Conservation (phyloP, 2,113 vertebrate genomes). For the Pagrus major region DNA sequence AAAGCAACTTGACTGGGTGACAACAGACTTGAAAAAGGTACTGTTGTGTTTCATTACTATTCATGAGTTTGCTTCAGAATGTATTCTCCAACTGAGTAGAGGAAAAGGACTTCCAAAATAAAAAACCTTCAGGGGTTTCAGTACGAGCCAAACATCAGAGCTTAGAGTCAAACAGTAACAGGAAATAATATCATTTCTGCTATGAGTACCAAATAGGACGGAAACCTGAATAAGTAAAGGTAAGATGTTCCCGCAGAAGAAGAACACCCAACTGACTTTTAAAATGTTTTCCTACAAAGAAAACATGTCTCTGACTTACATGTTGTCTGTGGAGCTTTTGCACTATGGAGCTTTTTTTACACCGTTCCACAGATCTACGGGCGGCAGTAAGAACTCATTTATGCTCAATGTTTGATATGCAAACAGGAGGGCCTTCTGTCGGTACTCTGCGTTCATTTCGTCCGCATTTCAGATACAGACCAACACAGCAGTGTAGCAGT, state of each 20-base stretch:
- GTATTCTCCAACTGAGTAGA: slow-evolving; percentile 24
- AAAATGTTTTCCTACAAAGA: too few relatives aligned
- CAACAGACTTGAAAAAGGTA: slow-evolving; percentile 59
- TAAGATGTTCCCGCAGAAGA: not conserved
- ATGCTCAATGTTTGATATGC: too few relatives aligned
- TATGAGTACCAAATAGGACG: not conserved
- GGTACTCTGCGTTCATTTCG: too few relatives aligned
- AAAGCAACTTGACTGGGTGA: slow-evolving; percentile 51
- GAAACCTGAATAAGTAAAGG: not conserved
- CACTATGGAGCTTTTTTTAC: too few relatives aligned
- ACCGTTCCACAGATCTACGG: too few relatives aligned
- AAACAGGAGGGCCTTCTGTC: too few relatives aligned
- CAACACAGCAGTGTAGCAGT: too few relatives aligned
- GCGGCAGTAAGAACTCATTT: too few relatives aligned
- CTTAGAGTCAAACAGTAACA: slow-evolving; percentile 7
- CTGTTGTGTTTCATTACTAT: slow-evolving; percentile 64
- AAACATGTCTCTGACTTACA: too few relatives aligned
- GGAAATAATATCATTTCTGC: slow-evolving; percentile 10
- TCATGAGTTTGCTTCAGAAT: slow-evolving; percentile 63
- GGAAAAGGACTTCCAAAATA: slow-evolving; percentile 7
- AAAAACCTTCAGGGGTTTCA: not conserved
- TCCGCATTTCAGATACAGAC: too few relatives aligned
- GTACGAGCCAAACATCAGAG: slow-evolving; percentile 21
- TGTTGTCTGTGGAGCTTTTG: too few relatives aligned
- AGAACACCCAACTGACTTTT: not conserved